A percentile compares a stretch with the other conserved stretches of the same genome.
Conservation (phyloP, 2,113 vertebrate species). For the Tamias sibiricus region DNA sequence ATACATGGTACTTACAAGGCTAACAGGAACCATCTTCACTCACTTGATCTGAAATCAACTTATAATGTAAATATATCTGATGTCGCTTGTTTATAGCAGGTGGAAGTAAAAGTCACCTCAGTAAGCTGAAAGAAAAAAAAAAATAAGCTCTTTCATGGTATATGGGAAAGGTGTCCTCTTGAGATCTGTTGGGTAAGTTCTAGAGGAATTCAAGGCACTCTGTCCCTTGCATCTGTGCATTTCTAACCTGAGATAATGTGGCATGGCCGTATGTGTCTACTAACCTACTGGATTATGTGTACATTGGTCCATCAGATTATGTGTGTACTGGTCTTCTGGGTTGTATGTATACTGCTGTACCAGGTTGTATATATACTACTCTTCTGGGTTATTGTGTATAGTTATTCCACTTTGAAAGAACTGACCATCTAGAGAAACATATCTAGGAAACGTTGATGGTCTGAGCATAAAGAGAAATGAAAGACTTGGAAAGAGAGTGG, state of each 20-base stretch:
- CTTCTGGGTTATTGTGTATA: background rate
- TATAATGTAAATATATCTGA: slow-evolving; percentile 57
- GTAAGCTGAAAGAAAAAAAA: background rate
- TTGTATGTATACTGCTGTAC: background rate
- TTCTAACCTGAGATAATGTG: background rate
- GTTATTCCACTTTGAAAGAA: background rate
- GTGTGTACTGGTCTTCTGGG: background rate
- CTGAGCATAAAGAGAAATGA: background rate
- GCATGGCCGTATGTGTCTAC: accelerated
- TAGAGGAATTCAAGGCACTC: background rate
- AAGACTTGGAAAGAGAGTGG: background rate
- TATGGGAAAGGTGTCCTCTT: slow-evolving; percentile 60
- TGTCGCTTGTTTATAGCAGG: slow-evolving; percentile 34
- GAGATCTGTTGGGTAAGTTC: background rate
- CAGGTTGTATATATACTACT: too few species aligned
- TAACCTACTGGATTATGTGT: background rate
- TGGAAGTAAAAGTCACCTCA: slow-evolving; percentile 70
- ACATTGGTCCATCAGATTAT: background rate
- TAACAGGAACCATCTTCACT: slow-evolving; percentile 65
- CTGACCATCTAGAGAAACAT: too few species aligned
- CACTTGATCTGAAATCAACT: slow-evolving; percentile 70
- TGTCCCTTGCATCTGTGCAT: background rate
- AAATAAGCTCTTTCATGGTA: slow-evolving; percentile 70
- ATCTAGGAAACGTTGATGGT: background rate
- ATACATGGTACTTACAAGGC: slow-evolving; percentile 37